Percentiles rank a stretch among this genome's conserved stretches.
Evolutionary conservation across 2,797 vertebrate species (phyloP).

Genomic region (Chromobotia macracanthus): DNA sequence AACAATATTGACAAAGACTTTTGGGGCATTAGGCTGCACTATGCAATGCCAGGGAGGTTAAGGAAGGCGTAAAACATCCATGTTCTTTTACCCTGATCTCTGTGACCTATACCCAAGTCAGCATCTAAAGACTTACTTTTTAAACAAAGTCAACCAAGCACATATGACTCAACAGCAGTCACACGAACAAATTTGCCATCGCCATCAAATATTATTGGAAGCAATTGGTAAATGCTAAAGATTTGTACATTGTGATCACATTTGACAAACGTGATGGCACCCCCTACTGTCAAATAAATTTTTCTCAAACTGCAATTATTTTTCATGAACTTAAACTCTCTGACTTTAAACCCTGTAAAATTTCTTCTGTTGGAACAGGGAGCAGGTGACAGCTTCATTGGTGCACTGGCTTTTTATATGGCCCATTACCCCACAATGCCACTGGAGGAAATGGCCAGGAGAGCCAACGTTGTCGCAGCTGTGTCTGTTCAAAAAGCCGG

Average conservation of each 20-base stretch:
- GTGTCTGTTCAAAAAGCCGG: conserved; percentile 86
- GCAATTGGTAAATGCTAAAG: not conserved
- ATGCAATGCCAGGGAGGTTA: conserved; percentile 10
- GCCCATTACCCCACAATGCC: conserved; percentile 83
- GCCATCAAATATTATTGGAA: conserved; percentile 10
- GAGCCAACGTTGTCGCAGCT: conserved; percentile 85
- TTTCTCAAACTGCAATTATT: not conserved
- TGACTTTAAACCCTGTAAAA: conserved; percentile 11
- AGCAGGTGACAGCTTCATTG: conserved; percentile 96
- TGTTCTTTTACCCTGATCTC: conserved; percentile 12
- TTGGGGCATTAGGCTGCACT: not conserved
- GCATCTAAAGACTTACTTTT: conserved; percentile 4
- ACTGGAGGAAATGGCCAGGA: conserved; percentile 88
- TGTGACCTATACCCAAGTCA: conserved; percentile 10
- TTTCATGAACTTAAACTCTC: conserved; percentile 28
- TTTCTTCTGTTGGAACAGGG: conserved; percentile 76
- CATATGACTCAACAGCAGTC: conserved; percentile 26
- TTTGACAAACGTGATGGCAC: conserved; percentile 70
- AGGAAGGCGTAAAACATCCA: conserved; percentile 7
- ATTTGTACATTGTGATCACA: not conserved
- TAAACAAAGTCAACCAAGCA: conserved; percentile 27
- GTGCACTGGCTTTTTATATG: conserved; percentile 91
- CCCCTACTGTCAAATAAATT: conserved; percentile 69
- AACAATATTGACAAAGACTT: not conserved
- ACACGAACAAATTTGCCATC: not conserved